Percentiles rank a stretch among this genome's conserved stretches.
Conservation (phyloP, 2,888 invertebrate species). For the Xanthostigma xanthostigma region DNA sequence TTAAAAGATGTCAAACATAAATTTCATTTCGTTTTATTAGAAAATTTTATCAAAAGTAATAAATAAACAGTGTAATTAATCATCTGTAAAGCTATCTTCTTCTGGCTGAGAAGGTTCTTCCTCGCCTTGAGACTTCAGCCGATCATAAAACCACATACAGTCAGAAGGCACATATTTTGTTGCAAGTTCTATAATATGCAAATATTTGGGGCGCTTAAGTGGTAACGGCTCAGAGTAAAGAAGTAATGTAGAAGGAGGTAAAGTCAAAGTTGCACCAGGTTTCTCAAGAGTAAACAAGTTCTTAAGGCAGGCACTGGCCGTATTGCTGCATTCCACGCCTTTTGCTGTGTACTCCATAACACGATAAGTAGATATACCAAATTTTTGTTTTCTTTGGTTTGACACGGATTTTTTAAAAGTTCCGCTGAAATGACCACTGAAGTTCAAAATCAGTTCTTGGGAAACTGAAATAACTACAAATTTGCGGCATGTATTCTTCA, state of each 20-base stretch:
- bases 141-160: constrained; percentile 6
- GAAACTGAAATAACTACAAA: constrained; percentile 8
- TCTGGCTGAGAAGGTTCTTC: constrained; percentile 8
- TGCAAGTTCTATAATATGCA: constrained; percentile 7
- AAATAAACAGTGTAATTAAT: constrained; percentile 8
- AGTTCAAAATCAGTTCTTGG: constrained; percentile 9
- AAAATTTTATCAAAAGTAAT: constrained; percentile 7
- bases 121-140: constrained; percentile 6
- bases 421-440: constrained; percentile 7
- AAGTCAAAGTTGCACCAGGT: constrained; percentile 10
- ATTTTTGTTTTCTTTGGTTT: constrained; percentile 8
- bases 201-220: constrained; percentile 8
- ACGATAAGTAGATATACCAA: constrained; percentile 9
- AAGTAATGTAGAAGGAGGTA: constrained; percentile 10
- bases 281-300: constrained; percentile 10
- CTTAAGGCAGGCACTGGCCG: constrained; percentile 10
- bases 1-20: no score
- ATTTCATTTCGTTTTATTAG: constrained; percentile 6
- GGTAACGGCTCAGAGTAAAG: constrained; percentile 9
- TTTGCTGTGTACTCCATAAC: constrained; percentile 9
- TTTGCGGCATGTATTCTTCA: constrained; percentile 8
- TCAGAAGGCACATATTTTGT: constrained; percentile 9
- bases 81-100: constrained; percentile 10
- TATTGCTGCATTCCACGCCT: constrained; percentile 10
- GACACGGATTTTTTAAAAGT: constrained; percentile 7